Base-by-base conservation (phyloP, 1,140 invertebrate genomes). In the Coenobita brevimanus region DNA sequence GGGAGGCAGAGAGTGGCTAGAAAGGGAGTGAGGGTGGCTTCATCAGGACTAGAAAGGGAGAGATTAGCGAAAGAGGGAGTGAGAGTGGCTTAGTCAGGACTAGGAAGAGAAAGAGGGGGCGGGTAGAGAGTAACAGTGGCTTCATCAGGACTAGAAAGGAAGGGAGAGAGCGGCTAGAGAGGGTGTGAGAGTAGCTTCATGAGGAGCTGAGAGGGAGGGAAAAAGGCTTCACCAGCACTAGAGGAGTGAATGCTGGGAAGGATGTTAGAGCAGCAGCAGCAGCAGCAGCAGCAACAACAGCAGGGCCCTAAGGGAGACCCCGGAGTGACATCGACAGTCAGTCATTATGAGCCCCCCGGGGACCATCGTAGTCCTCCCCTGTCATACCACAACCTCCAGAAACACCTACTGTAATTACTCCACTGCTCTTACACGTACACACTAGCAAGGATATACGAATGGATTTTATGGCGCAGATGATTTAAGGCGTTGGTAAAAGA, bases 31-130 rank as follows among this genome's bases (percentile, higher is more conserved):
- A 4, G 24, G 24, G n/a, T 17, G 15, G 15, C 2, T 3, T n/a
- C 3, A 38, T 17, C 17, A 3, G 2, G 67, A 2, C 21, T 2
- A 33, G 33, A 30, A 4, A 3, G 33, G 67, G 3, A 3, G 33
- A 30, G 3, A 3, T 2, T 1, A 21, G 17, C 41, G 73, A 50
- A 13, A n/a, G 41, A 76, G 36, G 27, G 71, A 43, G 71, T 36
- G 71, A 75, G 71, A 75, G 38, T 24, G 71, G 41, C 30, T 24
- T 27, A 75, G 71, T 24, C 30, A 75, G 71, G 41, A n/a, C 33
- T 27, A 43, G 75, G 46, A 41, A 54, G 75, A 78, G 75, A 54
- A 30, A 78, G 75, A 78, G 75, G 46, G 46, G 30, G 75, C 24
- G 50, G 33, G 50, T 4, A 33, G 15, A n/a, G 33, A n/a, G 24